These are phyloP conservation scores for Lophura nycthemera DNA, from an alignment of 2,113 vertebrate genomes.

Conservation along the genomic window DNA sequence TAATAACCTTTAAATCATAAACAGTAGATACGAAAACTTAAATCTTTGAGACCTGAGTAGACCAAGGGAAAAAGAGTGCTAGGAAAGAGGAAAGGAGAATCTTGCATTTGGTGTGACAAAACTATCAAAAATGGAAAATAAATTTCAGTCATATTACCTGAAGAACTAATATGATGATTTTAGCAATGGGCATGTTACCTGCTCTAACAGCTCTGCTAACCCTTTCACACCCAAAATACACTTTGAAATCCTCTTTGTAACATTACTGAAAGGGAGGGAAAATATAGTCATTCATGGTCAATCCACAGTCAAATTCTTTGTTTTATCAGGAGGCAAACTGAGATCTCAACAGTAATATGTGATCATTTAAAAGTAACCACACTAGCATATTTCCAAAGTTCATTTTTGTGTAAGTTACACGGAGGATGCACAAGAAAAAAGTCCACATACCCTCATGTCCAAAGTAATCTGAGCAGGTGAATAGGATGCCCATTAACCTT, in stretches of 20 bases:
- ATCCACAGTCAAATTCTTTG: not conserved
- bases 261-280: not conserved
- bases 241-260: not conserved
- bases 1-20: not conserved
- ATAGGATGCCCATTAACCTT: not conserved
- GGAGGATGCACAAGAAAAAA: not conserved
- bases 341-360: not conserved
- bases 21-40: not conserved
- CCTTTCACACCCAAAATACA: not conserved
- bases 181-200: not conserved
- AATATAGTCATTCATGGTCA: not conserved
- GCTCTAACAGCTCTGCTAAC: not conserved
- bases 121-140: slow-evolving; percentile 12
- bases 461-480: not conserved
- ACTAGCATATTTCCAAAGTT: not conserved
- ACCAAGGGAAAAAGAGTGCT: not conserved
- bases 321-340: not conserved
- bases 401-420: not conserved
- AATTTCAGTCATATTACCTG: not conserved
- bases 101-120: not conserved
- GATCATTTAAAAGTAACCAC: not conserved
- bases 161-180: not conserved
- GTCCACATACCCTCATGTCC: not conserved
- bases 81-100: not conserved
- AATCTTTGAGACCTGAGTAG: not conserved